phyloP scores from a whole-genome alignment of 2,113 vertebrate species.

The Misgurnus anguillicaudatus region DNA sequence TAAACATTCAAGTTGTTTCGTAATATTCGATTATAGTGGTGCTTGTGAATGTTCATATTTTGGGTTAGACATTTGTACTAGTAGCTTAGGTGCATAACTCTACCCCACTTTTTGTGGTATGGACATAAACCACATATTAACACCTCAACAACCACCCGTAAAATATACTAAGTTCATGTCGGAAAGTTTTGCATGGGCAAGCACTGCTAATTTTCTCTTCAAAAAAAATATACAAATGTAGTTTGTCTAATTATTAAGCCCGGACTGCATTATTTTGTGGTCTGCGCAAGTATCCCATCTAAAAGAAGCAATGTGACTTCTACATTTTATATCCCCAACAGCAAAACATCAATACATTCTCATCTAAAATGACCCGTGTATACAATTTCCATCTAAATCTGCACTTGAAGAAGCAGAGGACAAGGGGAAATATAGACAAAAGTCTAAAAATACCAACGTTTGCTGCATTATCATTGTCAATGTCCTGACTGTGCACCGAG shows the following conservation, averaged over 20 bases:
- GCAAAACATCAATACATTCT: conserved; percentile 1
- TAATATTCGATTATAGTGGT: too few species aligned
- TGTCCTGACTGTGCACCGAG: conserved; percentile 65
- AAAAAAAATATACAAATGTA: neutral
- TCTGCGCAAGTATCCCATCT: neutral
- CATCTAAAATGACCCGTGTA: conserved; percentile 61
- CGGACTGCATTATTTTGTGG: neutral
- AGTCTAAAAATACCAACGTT: conserved; percentile 53
- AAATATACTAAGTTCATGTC: neutral
- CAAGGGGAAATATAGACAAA: conserved; percentile 5
- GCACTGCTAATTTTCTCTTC: neutral
- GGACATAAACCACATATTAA: too few species aligned
- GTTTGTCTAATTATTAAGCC: neutral
- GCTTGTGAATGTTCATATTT: too few species aligned
- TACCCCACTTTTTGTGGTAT: too few species aligned
- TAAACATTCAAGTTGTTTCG: too few species aligned
- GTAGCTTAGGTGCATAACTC: too few species aligned
- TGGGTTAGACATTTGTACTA: too few species aligned
- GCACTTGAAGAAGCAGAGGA: conserved; percentile 51
- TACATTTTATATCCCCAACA: neutral
- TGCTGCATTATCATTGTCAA: conserved; percentile 69
- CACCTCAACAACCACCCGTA: neutral
- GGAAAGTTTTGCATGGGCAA: neutral
- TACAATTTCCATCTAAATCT: conserved; percentile 57
- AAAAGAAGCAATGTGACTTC: conserved; percentile 6